Percentiles rank a stretch among this genome's conserved stretches.
phyloP scores from a whole-genome alignment of 2,797 vertebrate species.

The Centroberyx gerrardi region DNA sequence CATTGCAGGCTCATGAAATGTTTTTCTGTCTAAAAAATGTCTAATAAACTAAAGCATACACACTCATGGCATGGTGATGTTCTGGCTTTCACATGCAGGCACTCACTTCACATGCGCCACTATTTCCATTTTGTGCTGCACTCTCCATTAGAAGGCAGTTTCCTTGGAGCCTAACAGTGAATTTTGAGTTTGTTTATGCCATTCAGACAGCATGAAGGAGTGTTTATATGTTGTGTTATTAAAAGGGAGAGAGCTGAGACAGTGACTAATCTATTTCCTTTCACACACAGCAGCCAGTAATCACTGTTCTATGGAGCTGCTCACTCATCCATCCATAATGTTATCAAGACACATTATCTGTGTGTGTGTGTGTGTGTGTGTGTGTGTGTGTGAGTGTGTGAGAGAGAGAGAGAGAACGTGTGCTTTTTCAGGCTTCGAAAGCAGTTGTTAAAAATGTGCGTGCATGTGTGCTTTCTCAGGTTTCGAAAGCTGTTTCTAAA shows the following conservation, averaged over 20 bases:
- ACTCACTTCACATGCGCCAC: conserved; percentile 17
- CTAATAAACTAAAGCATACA: conserved; percentile 45
- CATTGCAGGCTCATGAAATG: background rate
- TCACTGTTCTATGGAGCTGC: conserved; percentile 75
- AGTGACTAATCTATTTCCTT: conserved; percentile 82
- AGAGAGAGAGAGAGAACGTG: background rate
- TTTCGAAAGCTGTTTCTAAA: conserved; percentile 58
- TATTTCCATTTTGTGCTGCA: conserved; percentile 50
- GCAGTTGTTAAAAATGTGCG: conserved; percentile 50
- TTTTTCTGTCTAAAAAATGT: conserved; percentile 34
- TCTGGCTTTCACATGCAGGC: conserved; percentile 29
- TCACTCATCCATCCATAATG: conserved; percentile 79
- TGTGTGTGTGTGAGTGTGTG: conserved; percentile 24
- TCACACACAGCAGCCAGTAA: conserved; percentile 75
- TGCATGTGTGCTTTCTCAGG: conserved; percentile 31
- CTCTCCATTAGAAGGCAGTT: conserved; percentile 59
- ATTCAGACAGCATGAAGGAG: conserved; percentile 75
- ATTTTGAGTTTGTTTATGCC: conserved; percentile 59
- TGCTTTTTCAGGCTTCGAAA: conserved; percentile 53
- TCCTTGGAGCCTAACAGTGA: conserved; percentile 56
- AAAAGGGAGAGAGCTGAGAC: conserved; percentile 75
- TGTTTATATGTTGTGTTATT: conserved; percentile 79
- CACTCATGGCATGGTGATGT: conserved; percentile 16
- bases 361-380: conserved; percentile 30
- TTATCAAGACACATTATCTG: conserved; percentile 78